Evolutionary conservation across 2,888 invertebrate species (phyloP), one percentile per base, ranked within the genome.

Genomic region (Cotesia congregata): DNA sequence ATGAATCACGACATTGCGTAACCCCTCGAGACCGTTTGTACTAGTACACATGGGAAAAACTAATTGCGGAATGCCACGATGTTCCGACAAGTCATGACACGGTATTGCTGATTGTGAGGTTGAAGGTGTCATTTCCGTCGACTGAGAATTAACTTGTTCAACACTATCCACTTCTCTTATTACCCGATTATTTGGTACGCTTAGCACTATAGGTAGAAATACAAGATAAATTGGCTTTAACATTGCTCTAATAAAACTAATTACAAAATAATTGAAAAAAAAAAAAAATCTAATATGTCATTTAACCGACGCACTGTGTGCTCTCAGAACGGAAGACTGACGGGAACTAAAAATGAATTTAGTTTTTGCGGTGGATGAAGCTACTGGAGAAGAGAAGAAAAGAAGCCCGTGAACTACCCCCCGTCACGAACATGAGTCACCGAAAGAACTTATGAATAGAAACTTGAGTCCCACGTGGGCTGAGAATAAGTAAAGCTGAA

Each of bases 1-100:
- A 72, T 86, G 83, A 38, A 85, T 71, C 40, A 86, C 75, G 6
- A 82, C 70, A 40, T 81, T 81, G 7, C 79, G 77, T 20, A 82
- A 70, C 67, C 77, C 78, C 68, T 72, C 76, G 15, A 77, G 74
- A 72, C 73, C 74, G 61, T 75, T 17, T 12, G 74, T 72, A 12
- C 80, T 78, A 9, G 74, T 81, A 74, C 82, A 82, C 67, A 78
- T 78, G 67, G 82, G 82, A 78, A 82, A 82, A 76, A 80, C 77
- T n/a, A 82, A 67, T 71, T 79, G 80, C 15, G 82, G 80, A 74
- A 76, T 41, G n/a, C 78, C 77, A 17, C 74, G 74, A 20, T 74
- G 30, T 5, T 68, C 15, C 12, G 75, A 69, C 50, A 9, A 74
- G n/a, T 67, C 76, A 72, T 67, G 38, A 59, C 80, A 82, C 0